A percentile compares a stretch with the other conserved stretches of the same genome.
These are phyloP conservation scores for Aeoliscus strigatus DNA, from an alignment of 2,797 vertebrate species.

Conservation along the genomic window DNA sequence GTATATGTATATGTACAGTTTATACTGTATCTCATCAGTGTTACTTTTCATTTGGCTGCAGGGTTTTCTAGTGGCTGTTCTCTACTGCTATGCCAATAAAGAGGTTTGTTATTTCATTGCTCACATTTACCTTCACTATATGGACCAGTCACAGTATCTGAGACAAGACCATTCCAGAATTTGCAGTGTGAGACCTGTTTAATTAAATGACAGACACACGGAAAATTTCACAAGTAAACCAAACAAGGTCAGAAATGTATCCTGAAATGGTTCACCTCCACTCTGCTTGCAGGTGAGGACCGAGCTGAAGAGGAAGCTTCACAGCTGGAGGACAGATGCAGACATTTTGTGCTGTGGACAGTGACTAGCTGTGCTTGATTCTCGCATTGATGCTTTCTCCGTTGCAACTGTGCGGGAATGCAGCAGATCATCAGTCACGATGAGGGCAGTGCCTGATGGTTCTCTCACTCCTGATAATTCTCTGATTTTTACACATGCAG, in stretches of 20 bases:
- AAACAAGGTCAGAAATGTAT: neutral
- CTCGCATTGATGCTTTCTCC: conserved; percentile 45
- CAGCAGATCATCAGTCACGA: conserved; percentile 30
- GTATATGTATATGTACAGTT: neutral
- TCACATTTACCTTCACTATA: neutral
- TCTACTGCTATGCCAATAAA: conserved; percentile 85
- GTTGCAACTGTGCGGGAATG: conserved; percentile 38
- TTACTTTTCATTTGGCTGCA: conserved; percentile 21
- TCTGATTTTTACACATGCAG: conserved; percentile 10
- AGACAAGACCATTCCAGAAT: no score
- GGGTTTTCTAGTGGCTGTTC: conserved; percentile 81
- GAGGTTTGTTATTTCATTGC: conserved; percentile 68
- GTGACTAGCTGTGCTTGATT: conserved; percentile 59
- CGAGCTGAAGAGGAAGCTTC: conserved; percentile 77
- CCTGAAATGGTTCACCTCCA: neutral
- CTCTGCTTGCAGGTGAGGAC: conserved; percentile 71
- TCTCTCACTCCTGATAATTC: conserved; percentile 30
- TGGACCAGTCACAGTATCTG: neutral
- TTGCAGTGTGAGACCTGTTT: no score
- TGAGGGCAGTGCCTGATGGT: conserved; percentile 18
- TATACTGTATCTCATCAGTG: neutral
- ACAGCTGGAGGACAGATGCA: conserved; percentile 71
- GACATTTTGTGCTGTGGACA: conserved; percentile 61
- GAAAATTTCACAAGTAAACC: neutral
- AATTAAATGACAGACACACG: no score